phyloP scores from a whole-genome alignment of 2,113 vertebrate genomes.

The Cranoglanis bouderius region DNA sequence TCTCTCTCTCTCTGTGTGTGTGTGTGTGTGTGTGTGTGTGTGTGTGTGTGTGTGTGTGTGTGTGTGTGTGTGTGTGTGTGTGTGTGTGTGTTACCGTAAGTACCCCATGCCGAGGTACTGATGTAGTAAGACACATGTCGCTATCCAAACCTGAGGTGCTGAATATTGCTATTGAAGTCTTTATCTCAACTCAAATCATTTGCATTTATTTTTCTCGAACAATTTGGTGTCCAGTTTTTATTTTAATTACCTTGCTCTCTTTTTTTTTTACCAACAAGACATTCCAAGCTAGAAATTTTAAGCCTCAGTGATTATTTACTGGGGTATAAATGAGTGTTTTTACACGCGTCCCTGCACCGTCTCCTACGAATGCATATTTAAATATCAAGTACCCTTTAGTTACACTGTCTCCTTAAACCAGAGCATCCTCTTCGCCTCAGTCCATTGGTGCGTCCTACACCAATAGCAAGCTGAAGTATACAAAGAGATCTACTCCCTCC shows the following conservation, averaged over 20 bases:
- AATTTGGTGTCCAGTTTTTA: neutral
- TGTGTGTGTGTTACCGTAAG: too few relatives aligned
- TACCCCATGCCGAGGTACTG: neutral
- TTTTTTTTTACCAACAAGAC: neutral
- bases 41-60: too few relatives aligned
- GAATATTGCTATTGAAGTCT: neutral
- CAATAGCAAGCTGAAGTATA: constrained; percentile 72
- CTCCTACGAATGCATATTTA: neutral
- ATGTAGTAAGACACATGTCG: neutral
- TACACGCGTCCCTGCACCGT: neutral
- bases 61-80: too few relatives aligned
- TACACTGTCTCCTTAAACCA: constrained; percentile 63
- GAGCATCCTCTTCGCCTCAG: neutral
- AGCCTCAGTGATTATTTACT: neutral
- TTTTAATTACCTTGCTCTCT: neutral
- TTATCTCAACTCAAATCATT: neutral
- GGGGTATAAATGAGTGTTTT: neutral
- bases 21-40: too few relatives aligned
- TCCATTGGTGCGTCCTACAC: constrained; percentile 56
- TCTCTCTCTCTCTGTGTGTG: too few relatives aligned
- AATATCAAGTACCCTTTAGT: neutral
- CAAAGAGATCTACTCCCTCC: constrained; percentile 76
- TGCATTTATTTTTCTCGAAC: neutral
- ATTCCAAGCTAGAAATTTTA: neutral
- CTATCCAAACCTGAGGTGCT: neutral